Evolutionary conservation across 2,797 vertebrate species (phyloP), one percentile per base, ranked within the genome.

Genomic region (Macrochelys suwanniensis): DNA sequence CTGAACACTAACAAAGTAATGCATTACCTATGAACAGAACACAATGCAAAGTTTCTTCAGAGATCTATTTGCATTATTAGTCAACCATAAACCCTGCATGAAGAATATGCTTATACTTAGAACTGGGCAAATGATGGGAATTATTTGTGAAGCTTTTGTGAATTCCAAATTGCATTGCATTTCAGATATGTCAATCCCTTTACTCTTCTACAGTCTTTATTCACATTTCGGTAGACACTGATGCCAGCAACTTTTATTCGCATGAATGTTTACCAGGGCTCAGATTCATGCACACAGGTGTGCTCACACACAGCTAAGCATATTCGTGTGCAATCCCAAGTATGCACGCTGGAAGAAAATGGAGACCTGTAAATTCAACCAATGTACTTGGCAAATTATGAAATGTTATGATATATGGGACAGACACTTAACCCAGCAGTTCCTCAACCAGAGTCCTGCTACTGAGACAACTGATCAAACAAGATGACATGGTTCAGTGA

Each of bases 1-100:
- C 76, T 89, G 90, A 87, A 94, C 77, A 84, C 83, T 76, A 83
- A 87, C 80, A 83, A 88, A 94, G 91, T 87, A 86, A 57, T 31
- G 57, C 89, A 91, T 87, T 59, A 10, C 76, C 84, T 89, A 82
- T 80, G 80, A 74, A 59, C 26, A 42, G 71, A 93, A 87, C 82
- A 89, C 76, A 65, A 53, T 42, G 87, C 59, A 25, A 4, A 31
- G n/a, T 26, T 76, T 45, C 77, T 85, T 94, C 84, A 86, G 83
- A 49, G 78, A 59, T 65, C 42, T 80, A 51, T 74, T 82, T 13
- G 5, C 37, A 10, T 45, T 61, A 80, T 71, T 82, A n/a, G 5
- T 54, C 78, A 11, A 25, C 37, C 50, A 33, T 1, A 21, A 2
- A 0, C 1, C 11, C 76, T 54, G 56, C 84, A 12, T 82, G 37